These are phyloP conservation scores for Hucho hucho DNA, from an alignment of 2,113 vertebrate species.

Conservation along the genomic window DNA sequence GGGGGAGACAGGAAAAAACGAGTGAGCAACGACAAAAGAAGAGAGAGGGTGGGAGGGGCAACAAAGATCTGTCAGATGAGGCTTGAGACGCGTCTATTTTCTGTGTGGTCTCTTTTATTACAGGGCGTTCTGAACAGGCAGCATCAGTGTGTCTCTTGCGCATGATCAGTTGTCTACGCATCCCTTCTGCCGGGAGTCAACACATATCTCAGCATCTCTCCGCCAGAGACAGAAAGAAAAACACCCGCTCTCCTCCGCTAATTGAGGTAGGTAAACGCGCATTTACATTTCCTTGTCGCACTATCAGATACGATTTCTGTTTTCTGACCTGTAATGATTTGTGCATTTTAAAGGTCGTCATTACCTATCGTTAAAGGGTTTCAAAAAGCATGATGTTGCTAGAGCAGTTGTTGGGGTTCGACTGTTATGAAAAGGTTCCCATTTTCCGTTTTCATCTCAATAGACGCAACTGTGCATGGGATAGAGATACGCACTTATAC, in stretches of 20 bases:
- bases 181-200: constrained; percentile 29
- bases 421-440: background rate
- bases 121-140: constrained; percentile 17
- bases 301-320: background rate
- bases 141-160: constrained; percentile 44
- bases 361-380: background rate
- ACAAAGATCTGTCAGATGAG: constrained; percentile 11
- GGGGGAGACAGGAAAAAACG: background rate
- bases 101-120: constrained; percentile 9
- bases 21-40: background rate
- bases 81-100: constrained; percentile 3
- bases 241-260: background rate
- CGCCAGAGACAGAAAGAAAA: constrained; percentile 2
- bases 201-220: constrained; percentile 14
- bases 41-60: constrained; percentile 1
- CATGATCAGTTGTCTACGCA: constrained; percentile 34
- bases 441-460: background rate
- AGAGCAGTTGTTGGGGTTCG: background rate
- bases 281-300: background rate
- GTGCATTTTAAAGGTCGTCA: background rate
- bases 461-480: constrained; percentile 22
- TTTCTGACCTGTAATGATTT: background rate
- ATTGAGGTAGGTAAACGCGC: constrained; percentile 43
- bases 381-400: background rate
- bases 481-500: background rate